Evolutionary conservation across 2,113 vertebrate genomes (phyloP).

Genomic region (Calyptommatus sinebrachiatus): DNA sequence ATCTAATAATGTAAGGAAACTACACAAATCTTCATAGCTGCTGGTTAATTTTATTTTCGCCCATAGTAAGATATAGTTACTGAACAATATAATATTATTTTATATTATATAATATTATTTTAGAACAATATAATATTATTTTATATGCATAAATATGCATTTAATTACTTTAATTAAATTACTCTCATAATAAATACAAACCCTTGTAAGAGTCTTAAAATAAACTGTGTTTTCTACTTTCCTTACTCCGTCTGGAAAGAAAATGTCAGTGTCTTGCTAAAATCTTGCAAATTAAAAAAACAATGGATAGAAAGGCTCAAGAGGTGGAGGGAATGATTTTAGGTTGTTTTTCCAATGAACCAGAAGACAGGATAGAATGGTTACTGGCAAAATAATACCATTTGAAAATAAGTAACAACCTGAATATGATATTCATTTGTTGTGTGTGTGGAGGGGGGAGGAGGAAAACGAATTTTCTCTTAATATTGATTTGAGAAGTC

Average conservation of each 20-base stretch:
- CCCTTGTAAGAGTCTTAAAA: too few species aligned
- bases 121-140: too few species aligned
- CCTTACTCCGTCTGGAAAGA: neutral
- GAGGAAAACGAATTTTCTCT: neutral
- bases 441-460: too few species aligned
- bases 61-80: too few species aligned
- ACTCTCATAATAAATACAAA: too few species aligned
- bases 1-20: neutral
- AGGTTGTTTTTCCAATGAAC: neutral
- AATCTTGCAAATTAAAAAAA: neutral
- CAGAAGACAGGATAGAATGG: neutral
- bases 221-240: neutral
- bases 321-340: neutral
- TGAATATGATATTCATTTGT: neutral
- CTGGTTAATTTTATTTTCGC: too few species aligned
- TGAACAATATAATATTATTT: too few species aligned
- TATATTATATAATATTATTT: too few species aligned
- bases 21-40: neutral
- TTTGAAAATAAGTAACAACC: conserved; percentile 3
- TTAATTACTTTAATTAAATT: too few species aligned
- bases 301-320: neutral
- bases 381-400: neutral
- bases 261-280: neutral
- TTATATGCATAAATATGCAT: too few species aligned
- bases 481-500: neutral